These are phyloP conservation scores for Phenganax marumi DNA, from an alignment of 92 coral and sea anemone genomes.

Conservation along the genomic window DNA sequence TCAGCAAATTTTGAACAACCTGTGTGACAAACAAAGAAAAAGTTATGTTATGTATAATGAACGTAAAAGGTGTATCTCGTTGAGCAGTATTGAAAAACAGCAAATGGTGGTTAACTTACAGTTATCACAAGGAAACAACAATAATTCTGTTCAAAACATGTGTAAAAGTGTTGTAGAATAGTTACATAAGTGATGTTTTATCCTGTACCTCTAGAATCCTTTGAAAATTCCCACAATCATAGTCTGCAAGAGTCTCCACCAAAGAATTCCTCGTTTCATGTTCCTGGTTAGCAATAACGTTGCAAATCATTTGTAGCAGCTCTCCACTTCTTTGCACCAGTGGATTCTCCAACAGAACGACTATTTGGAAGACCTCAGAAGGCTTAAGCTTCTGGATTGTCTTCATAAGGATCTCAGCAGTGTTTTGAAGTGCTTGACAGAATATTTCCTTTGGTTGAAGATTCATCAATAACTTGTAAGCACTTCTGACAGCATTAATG, in stretches of 20 bases:
- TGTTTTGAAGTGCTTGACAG: slow-evolving; percentile 66
- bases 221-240: slow-evolving; percentile 56
- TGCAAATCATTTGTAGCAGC: slow-evolving; percentile 69
- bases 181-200: not conserved
- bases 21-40: slow-evolving; percentile 20
- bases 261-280: slow-evolving; percentile 62
- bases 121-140: not conserved
- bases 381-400: slow-evolving; percentile 65
- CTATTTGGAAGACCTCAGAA: slow-evolving; percentile 72
- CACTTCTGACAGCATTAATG: slow-evolving; percentile 60
- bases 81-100: not conserved
- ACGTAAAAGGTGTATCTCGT: not conserved
- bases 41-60: not conserved
- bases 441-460: slow-evolving; percentile 77
- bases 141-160: too few species aligned
- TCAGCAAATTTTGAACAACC: slow-evolving; percentile 75
- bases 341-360: slow-evolving; percentile 81
- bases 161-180: too few species aligned
- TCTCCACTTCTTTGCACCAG: slow-evolving; percentile 68
- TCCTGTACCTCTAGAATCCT: slow-evolving; percentile 63
- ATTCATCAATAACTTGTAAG: slow-evolving; percentile 67
- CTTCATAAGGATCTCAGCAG: slow-evolving; percentile 83
- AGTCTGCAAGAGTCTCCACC: slow-evolving; percentile 50
- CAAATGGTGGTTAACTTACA: not conserved
- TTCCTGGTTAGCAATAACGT: slow-evolving; percentile 60